phyloP scores from a whole-genome alignment of 2,113 vertebrate genomes.

The Barnardius zonarius region DNA sequence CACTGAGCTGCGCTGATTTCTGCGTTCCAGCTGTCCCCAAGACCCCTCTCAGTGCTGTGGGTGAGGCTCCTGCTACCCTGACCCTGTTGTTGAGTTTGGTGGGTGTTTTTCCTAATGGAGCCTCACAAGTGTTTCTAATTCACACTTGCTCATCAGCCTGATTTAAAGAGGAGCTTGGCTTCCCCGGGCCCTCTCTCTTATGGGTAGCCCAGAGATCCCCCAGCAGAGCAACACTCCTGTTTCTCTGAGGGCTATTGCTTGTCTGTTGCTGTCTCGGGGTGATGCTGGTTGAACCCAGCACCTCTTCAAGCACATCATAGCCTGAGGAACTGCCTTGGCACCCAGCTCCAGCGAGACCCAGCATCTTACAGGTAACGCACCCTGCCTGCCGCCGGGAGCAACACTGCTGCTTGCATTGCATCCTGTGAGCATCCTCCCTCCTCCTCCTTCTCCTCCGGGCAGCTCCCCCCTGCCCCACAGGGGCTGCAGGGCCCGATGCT shows the following conservation, averaged over 20 bases:
- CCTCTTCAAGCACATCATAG: neutral
- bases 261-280: too few species aligned
- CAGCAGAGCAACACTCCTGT: fast-evolving
- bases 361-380: neutral
- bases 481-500: neutral
- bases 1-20: fast-evolving
- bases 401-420: neutral
- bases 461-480: neutral
- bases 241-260: fast-evolving
- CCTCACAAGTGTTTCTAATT: neutral
- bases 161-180: neutral
- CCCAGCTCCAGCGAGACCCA: neutral
- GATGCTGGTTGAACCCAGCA: neutral
- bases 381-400: neutral
- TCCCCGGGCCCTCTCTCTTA: fast-evolving
- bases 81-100: neutral
- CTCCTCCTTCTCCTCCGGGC: neutral
- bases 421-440: neutral
- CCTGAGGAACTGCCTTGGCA: neutral
- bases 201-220: neutral
- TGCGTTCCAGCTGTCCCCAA: neutral
- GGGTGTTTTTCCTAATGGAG: neutral
- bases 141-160: neutral
- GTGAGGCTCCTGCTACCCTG: neutral
- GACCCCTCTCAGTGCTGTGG: neutral